These are phyloP conservation scores for Cydia fagiglandana DNA, from an alignment of 1,140 invertebrate species.

Conservation along the genomic window DNA sequence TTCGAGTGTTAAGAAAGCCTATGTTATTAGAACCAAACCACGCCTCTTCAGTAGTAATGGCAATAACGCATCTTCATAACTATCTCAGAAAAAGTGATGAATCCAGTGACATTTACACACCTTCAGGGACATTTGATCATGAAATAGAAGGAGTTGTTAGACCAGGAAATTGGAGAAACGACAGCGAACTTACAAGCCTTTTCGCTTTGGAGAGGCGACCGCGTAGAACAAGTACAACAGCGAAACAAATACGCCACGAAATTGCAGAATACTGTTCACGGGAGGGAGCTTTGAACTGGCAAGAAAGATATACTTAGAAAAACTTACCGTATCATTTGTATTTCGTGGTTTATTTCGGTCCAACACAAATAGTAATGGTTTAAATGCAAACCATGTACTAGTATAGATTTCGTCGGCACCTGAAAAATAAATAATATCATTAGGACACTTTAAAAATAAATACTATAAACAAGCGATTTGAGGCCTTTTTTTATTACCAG, in stretches of 20 bases:
- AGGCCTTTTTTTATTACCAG: neutral
- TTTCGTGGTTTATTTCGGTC: neutral
- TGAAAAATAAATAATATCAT: neutral
- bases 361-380: neutral
- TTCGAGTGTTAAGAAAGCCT: slow-evolving; percentile 9
- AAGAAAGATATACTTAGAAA: slow-evolving; percentile 9
- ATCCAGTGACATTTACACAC: neutral
- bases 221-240: neutral
- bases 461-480: neutral
- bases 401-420: neutral
- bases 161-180: slow-evolving; percentile 1
- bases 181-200: neutral
- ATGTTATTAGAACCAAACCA: slow-evolving; percentile 19
- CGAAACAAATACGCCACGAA: neutral
- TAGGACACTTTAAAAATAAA: neutral
- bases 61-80: slow-evolving; percentile 8
- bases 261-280: neutral
- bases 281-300: neutral
- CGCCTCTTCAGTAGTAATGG: slow-evolving; percentile 1
- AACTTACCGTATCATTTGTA: slow-evolving; percentile 5
- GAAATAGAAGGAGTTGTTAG: neutral
- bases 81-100: neutral
- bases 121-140: neutral
- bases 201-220: neutral
- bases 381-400: neutral